A percentile compares a stretch with the other conserved stretches of the same genome.
Evolutionary conservation across 2,888 invertebrate species (phyloP).

Genomic region (Lasius platythorax): DNA sequence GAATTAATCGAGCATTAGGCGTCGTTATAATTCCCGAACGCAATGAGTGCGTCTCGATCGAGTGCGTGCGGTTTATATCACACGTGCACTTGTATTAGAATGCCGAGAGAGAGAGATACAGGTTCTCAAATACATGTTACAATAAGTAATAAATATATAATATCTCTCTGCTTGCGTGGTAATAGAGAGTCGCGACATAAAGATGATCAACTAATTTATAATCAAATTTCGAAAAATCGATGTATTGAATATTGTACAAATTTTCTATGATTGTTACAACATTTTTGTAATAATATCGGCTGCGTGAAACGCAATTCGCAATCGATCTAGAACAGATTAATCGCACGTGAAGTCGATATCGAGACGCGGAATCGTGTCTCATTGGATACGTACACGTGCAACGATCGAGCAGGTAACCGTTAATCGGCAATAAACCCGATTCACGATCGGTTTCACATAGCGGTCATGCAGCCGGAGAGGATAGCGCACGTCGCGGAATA

Average conservation of each 20-base stretch:
- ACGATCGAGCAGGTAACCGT: slow-evolving; percentile 72
- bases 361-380: slow-evolving; percentile 67
- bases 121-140: background rate
- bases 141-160: background rate
- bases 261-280: background rate
- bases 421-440: slow-evolving; percentile 76
- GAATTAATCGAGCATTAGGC: slow-evolving; percentile 70
- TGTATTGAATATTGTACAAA: background rate
- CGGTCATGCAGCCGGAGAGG: slow-evolving; percentile 72
- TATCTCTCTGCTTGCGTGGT: background rate
- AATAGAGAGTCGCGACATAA: background rate
- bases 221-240: background rate
- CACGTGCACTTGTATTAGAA: slow-evolving; percentile 18
- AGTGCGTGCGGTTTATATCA: background rate
- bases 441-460: slow-evolving; percentile 75
- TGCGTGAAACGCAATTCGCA: slow-evolving; percentile 20
- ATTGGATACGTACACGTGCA: slow-evolving; percentile 73
- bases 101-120: background rate
- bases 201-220: background rate
- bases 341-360: slow-evolving; percentile 44
- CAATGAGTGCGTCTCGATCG: background rate
- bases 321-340: slow-evolving; percentile 41
- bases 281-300: background rate
- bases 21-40: slow-evolving; percentile 21
- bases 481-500: slow-evolving; percentile 70